Conservation (phyloP, 1,140 invertebrate species). For the Chrysomallon squamiferum region DNA sequence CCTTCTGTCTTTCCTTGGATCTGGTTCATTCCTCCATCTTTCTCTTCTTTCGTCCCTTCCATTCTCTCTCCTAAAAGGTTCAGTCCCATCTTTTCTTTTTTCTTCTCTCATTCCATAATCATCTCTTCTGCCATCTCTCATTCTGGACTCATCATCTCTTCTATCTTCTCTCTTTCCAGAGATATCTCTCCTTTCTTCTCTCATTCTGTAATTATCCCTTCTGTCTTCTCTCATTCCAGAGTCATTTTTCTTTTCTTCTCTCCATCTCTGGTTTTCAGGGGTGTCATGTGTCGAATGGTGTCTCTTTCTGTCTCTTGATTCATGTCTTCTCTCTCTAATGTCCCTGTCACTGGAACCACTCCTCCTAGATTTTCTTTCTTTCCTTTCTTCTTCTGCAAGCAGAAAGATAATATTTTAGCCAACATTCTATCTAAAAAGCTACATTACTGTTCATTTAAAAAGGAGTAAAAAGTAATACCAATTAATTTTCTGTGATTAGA, state of each 20-base stretch:
- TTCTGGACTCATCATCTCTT: background rate
- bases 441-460: background rate
- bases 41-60: background rate
- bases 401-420: background rate
- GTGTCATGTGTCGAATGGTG: background rate
- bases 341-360: background rate
- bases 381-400: background rate
- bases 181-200: conserved; percentile 1
- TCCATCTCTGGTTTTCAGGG: background rate
- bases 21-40: background rate
- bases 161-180: background rate
- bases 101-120: background rate
- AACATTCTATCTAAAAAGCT: no score
- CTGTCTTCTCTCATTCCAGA: background rate
- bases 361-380: conserved; percentile 3
- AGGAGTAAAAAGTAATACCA: background rate
- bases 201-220: background rate
- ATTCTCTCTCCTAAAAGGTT: background rate
- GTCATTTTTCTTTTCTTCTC: conserved; percentile 1
- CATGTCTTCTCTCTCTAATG: conserved; percentile 2
- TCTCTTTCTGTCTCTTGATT: background rate
- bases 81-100: conserved; percentile 1
- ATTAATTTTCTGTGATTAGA: no score
- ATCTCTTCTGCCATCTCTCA: background rate
- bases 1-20: background rate